These are phyloP conservation scores for Ecliptopera silaceata DNA, from an alignment of 2,888 invertebrate species.

Conservation along the genomic window DNA sequence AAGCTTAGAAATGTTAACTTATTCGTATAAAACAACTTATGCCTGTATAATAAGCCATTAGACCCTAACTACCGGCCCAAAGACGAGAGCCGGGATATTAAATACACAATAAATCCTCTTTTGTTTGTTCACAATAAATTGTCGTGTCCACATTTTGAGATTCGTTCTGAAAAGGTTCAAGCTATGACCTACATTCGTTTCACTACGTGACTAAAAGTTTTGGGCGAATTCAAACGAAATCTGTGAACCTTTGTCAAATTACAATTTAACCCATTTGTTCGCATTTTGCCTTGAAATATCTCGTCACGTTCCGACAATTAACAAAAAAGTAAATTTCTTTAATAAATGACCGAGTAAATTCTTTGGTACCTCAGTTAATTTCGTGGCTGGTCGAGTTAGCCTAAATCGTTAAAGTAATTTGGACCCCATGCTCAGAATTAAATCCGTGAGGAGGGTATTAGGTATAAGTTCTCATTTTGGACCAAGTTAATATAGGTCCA, in stretches of 20 bases:
- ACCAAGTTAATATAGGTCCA: neutral
- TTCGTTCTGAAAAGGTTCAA: conserved; percentile 2
- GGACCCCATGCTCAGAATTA: conserved; percentile 19
- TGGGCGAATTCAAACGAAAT: conserved; percentile 19
- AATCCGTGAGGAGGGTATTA: neutral
- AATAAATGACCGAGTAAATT: conserved; percentile 47
- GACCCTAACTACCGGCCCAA: too few species aligned
- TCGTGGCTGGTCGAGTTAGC: conserved; percentile 46
- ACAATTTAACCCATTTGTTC: conserved; percentile 26
- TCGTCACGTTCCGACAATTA: conserved; percentile 36
- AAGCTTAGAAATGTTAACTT: too few species aligned
- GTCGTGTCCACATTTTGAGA: neutral
- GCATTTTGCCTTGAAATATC: conserved; percentile 14
- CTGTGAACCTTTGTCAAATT: conserved; percentile 26
- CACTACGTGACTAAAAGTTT: conserved; percentile 23
- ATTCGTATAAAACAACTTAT: too few species aligned
- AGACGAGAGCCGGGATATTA: too few species aligned
- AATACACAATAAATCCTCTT: too few species aligned
- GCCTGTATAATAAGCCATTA: too few species aligned
- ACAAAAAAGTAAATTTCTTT: conserved; percentile 37
- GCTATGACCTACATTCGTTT: conserved; percentile 8
- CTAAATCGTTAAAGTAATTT: conserved; percentile 58
- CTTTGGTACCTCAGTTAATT: conserved; percentile 44
- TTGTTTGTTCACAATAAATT: too few species aligned
- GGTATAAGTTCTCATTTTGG: neutral